Evolutionary conservation across 2,888 invertebrate species (phyloP).

Genomic region (Bugulina stolonifera): DNA sequence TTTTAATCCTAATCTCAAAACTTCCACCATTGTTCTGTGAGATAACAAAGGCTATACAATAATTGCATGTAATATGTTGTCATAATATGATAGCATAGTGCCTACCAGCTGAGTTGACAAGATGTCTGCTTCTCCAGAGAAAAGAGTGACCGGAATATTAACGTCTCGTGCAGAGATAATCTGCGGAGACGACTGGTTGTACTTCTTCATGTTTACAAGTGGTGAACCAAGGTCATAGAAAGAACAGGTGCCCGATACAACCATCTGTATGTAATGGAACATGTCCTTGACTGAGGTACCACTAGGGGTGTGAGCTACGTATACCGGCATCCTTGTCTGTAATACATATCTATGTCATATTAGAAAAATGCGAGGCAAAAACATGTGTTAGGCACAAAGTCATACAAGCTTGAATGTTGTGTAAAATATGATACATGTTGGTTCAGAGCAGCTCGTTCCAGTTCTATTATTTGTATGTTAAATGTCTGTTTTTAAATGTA

Average conservation of each 20-base stretch:
- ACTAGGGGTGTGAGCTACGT: conserved; percentile 67
- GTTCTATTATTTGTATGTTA: too few species aligned
- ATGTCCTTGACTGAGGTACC: conserved; percentile 70
- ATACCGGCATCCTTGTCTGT: conserved; percentile 62
- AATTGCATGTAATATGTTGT: neutral
- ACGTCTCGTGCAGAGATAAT: conserved; percentile 41
- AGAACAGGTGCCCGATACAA: conserved; percentile 56
- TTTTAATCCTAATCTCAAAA: too few species aligned
- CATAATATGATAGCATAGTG: neutral
- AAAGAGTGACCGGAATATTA: conserved; percentile 57
- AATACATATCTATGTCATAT: too few species aligned
- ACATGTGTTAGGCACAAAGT: too few species aligned
- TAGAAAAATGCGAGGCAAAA: too few species aligned
- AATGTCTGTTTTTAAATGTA: too few species aligned
- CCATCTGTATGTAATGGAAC: conserved; percentile 65
- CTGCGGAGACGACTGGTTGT: conserved; percentile 50
- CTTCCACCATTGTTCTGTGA: too few species aligned
- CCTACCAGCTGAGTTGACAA: conserved; percentile 58
- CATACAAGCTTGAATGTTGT: too few species aligned
- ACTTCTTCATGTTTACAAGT: conserved; percentile 41
- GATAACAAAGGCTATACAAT: too few species aligned
- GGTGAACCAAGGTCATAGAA: conserved; percentile 65
- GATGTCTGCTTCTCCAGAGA: conserved; percentile 69
- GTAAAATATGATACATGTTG: too few species aligned
- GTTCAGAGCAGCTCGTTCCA: too few species aligned